phyloP scores from a whole-genome alignment of 1,140 invertebrate species.

The Bacillus rossius region DNA sequence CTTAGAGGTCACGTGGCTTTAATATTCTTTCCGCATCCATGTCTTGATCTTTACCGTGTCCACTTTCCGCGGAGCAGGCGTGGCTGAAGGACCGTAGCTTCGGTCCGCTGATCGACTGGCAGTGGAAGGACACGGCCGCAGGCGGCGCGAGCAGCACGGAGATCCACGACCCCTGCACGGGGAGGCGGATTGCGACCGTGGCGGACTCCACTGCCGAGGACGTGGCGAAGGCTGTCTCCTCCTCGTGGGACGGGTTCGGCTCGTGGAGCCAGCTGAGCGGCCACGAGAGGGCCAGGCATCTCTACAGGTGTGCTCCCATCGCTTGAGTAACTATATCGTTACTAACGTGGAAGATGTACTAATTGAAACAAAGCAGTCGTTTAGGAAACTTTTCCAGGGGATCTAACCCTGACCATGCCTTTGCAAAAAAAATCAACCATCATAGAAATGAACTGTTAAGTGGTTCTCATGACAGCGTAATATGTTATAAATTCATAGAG shows the following conservation, averaged over 20 bases:
- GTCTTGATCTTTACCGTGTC: no score
- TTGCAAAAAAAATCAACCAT: no score
- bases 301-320: constrained; percentile 40
- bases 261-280: constrained; percentile 39
- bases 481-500: no score
- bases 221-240: constrained; percentile 23
- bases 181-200: background rate
- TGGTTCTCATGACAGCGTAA: no score
- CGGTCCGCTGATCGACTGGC: constrained; percentile 4
- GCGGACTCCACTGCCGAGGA: background rate
- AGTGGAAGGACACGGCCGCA: background rate
- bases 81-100: constrained; percentile 13
- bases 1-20: no score
- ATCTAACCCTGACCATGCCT: no score
- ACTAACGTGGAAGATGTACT: background rate
- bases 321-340: background rate
- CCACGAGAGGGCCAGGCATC: constrained; percentile 40
- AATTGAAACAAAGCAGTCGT: background rate
- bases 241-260: constrained; percentile 36
- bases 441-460: no score
- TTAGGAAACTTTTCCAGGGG: background rate
- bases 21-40: no score
- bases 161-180: background rate
- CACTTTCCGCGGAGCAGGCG: no score
- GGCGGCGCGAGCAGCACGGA: constrained; percentile 26